Conservation (phyloP, 1,140 invertebrate species). For the Zaprionus vittiger region DNA sequence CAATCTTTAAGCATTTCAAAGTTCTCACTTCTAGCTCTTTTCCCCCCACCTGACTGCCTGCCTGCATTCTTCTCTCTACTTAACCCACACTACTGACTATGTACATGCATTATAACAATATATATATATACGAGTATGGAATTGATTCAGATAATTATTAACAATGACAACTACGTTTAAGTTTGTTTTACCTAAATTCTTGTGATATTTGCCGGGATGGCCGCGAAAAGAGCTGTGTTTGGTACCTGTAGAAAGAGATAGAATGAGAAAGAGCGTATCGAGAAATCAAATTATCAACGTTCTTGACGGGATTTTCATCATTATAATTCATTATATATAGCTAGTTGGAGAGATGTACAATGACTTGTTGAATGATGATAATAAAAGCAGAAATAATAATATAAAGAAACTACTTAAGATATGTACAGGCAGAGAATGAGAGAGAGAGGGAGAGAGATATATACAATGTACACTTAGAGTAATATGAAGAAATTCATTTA, state of each 20-base stretch:
- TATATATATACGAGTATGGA: neutral
- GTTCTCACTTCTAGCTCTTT: neutral
- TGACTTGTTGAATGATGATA: slow-evolving; percentile 32
- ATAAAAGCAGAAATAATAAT: slow-evolving; percentile 8
- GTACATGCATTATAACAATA: slow-evolving; percentile 44
- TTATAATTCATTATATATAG: slow-evolving; percentile 1
- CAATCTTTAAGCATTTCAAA: neutral
- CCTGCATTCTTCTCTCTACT: neutral
- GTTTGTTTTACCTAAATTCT: slow-evolving; percentile 83
- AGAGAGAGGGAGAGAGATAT: slow-evolving; percentile 6
- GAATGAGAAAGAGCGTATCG: slow-evolving; percentile 52
- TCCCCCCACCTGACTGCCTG: neutral
- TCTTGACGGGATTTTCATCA: slow-evolving; percentile 3
- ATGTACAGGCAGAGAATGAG: neutral
- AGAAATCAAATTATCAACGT: slow-evolving; percentile 27
- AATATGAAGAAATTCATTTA: slow-evolving; percentile 54
- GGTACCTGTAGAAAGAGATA: slow-evolving; percentile 78
- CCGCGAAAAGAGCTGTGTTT: slow-evolving; percentile 83
- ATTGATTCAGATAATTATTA: slow-evolving; percentile 54
- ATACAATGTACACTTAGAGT: slow-evolving; percentile 36
- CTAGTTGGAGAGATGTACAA: slow-evolving; percentile 26
- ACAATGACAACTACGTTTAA: slow-evolving; percentile 66
- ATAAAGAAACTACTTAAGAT: slow-evolving; percentile 11
- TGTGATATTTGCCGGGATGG: slow-evolving; percentile 84
- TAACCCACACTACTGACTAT: slow-evolving; percentile 14